These are phyloP conservation scores for Spondyliosoma cantharus DNA, from an alignment of 2,797 vertebrate species.

Conservation along the genomic window DNA sequence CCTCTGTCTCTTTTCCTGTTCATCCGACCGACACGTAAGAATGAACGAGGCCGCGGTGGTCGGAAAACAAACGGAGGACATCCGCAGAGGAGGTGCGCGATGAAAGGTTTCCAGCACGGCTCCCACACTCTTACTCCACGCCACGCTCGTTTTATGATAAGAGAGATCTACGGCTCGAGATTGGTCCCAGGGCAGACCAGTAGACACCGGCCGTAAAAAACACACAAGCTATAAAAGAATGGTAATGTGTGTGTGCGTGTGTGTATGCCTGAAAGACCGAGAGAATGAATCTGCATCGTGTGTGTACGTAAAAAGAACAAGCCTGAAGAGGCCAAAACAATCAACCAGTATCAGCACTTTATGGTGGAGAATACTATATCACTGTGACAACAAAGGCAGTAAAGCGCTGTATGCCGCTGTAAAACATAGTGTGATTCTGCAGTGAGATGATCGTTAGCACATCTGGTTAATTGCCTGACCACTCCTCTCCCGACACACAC, in stretches of 20 bases:
- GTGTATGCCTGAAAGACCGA: constrained; percentile 35
- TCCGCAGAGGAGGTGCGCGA: constrained; percentile 40
- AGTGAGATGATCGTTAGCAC: constrained; percentile 79
- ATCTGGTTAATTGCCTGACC: constrained; percentile 81
- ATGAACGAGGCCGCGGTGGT: constrained; percentile 32
- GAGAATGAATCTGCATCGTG: constrained; percentile 52
- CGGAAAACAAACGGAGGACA: constrained; percentile 25
- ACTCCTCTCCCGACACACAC: constrained; percentile 63
- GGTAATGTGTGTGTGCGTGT: constrained; percentile 47
- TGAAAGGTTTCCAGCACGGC: constrained; percentile 52
- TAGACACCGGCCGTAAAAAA: constrained; percentile 75
- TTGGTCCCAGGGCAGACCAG: constrained; percentile 68
- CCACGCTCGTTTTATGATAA: constrained; percentile 71
- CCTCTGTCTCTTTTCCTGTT: background rate
- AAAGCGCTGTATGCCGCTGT: constrained; percentile 75
- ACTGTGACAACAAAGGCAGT: constrained; percentile 81
- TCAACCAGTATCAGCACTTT: constrained; percentile 80
- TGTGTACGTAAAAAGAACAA: constrained; percentile 48
- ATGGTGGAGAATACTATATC: constrained; percentile 75
- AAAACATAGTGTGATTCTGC: constrained; percentile 77
- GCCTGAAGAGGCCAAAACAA: constrained; percentile 74
- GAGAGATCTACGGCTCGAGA: constrained; percentile 67
- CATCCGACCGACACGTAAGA: constrained; percentile 15
- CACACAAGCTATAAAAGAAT: constrained; percentile 73
- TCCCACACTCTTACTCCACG: constrained; percentile 38